These are phyloP conservation scores for Clarias platycephalus DNA, from an alignment of 2,797 vertebrate species.

Conservation along the genomic window DNA sequence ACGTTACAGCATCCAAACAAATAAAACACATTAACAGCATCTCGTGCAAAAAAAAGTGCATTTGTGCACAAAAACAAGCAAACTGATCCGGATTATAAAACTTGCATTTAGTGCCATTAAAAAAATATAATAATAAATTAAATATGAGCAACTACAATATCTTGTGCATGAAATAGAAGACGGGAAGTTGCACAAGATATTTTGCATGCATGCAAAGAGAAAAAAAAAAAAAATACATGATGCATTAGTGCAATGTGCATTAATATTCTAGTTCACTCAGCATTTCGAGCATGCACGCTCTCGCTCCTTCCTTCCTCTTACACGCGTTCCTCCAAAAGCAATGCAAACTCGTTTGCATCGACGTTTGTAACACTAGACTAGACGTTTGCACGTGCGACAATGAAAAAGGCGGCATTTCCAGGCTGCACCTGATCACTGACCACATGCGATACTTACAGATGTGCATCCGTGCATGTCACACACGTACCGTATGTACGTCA, in stretches of 20 bases:
- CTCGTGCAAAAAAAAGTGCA: background rate
- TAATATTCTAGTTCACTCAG: conserved; percentile 7
- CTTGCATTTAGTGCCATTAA: conserved; percentile 59
- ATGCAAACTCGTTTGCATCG: conserved; percentile 26
- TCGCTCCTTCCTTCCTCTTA: background rate
- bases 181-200: conserved; percentile 1
- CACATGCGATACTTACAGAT: background rate
- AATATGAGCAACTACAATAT: background rate
- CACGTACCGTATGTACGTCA: background rate
- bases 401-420: background rate
- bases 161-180: background rate
- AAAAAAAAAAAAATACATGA: background rate
- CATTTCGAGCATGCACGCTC: background rate
- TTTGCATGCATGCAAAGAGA: background rate
- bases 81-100: conserved; percentile 49
- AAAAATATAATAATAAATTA: background rate
- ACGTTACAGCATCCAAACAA: conserved; percentile 26
- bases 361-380: conserved; percentile 14
- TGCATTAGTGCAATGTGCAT: conserved; percentile 5
- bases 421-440: background rate
- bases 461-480: background rate
- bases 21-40: conserved; percentile 12
- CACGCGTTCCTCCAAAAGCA: background rate
- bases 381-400: background rate
- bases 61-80: background rate